A percentile compares a stretch with the other conserved stretches of the same genome.
Conservation (phyloP, 2,888 invertebrate species). For the Leptinotarsa rubiginosa region DNA sequence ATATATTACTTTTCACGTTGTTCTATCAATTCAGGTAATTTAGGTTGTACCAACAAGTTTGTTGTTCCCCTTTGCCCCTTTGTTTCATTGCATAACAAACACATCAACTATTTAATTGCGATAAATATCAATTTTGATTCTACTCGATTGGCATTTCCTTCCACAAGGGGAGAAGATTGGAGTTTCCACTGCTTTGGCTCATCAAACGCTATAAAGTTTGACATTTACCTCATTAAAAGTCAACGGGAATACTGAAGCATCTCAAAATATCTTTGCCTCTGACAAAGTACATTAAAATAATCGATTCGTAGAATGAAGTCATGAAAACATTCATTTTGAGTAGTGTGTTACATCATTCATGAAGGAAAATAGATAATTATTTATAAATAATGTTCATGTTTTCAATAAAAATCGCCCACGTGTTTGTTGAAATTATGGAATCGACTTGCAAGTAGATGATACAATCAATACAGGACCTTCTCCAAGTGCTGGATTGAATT, state of each 20-base stretch:
- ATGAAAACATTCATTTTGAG: constrained; percentile 1
- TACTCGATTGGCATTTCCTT: constrained; percentile 14
- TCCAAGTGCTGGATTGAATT: no score
- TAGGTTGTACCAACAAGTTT: neutral
- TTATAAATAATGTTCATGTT: neutral
- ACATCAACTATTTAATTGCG: neutral
- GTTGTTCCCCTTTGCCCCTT: neutral
- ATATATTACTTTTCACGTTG: no score
- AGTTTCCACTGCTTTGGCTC: constrained; percentile 8
- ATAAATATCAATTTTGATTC: constrained; percentile 5
- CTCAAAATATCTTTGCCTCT: constrained; percentile 8
- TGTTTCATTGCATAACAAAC: constrained; percentile 2
- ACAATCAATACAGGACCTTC: no score
- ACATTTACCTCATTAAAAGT: constrained; percentile 32
- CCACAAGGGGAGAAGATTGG: neutral
- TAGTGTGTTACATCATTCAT: neutral
- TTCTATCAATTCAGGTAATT: neutral
- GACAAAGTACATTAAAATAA: constrained; percentile 13
- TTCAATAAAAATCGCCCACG: neutral
- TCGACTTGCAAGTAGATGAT: neutral
- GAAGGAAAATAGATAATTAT: constrained; percentile 6
- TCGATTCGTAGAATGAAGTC: constrained; percentile 12
- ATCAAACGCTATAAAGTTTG: constrained; percentile 14
- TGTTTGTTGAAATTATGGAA: neutral
- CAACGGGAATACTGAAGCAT: constrained; percentile 21